A percentile compares a stretch with the other conserved stretches of the same genome.
These are phyloP conservation scores for Phaenicophaeus curvirostris DNA, from an alignment of 2,797 vertebrate species.

Conservation along the genomic window DNA sequence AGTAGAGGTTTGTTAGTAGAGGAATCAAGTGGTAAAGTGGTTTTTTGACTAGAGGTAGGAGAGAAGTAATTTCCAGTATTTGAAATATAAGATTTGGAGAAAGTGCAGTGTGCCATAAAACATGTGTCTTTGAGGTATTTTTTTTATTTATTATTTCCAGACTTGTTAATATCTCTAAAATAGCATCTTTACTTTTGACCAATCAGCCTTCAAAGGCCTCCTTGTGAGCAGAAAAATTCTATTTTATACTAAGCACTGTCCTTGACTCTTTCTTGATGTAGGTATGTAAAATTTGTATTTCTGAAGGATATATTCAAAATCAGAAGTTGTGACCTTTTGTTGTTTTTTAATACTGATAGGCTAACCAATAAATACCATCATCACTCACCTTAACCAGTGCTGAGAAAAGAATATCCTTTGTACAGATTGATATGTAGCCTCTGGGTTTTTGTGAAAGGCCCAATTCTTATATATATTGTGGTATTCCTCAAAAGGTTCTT, in stretches of 20 bases:
- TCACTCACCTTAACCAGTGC: not conserved
- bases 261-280: not conserved
- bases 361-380: not conserved
- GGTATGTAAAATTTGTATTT: not conserved
- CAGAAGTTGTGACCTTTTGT: not conserved
- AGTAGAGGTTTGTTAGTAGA: not conserved
- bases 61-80: not conserved
- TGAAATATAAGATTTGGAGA: not conserved
- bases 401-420: not conserved
- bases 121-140: not conserved
- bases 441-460: not conserved
- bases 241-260: not conserved
- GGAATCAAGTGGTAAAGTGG: not conserved
- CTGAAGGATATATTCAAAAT: not conserved
- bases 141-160: not conserved
- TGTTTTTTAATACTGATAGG: not conserved
- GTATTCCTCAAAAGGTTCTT: not conserved
- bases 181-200: not conserved
- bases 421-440: not conserved
- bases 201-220: not conserved
- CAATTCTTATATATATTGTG: not conserved
- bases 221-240: not conserved
- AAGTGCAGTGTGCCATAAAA: not conserved
- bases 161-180: not conserved
- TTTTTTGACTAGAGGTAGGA: not conserved